Evolutionary conservation across 2,888 invertebrate genomes (phyloP).

Genomic region (Drosophila stalkeri): DNA sequence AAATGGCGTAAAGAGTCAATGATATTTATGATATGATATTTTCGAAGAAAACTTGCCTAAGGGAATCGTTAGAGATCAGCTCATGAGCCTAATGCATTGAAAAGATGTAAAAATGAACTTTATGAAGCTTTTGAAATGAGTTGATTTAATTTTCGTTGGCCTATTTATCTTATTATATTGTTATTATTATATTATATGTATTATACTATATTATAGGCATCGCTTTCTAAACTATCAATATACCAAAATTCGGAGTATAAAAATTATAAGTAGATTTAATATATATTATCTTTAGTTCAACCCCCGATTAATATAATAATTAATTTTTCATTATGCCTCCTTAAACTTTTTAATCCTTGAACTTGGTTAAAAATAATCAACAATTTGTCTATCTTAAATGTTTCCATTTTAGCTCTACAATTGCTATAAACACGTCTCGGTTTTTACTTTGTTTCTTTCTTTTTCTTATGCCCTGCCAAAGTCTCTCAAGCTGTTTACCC

Average conservation of each 20-base stretch:
- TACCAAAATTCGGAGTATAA: no score
- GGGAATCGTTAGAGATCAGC: background rate
- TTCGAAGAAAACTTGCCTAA: background rate
- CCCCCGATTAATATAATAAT: no score
- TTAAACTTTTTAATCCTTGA: no score
- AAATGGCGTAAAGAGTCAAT: conserved; percentile 7
- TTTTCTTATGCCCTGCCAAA: conserved; percentile 14
- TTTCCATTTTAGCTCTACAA: background rate
- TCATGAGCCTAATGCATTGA: background rate
- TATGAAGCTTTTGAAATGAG: no score
- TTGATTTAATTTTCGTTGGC: no score
- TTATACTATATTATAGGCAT: no score
- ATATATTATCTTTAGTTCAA: background rate
- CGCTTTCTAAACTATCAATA: no score
- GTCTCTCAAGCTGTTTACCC: conserved; percentile 33
- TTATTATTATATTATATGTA: no score
- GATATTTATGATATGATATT: background rate
- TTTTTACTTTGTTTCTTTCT: background rate
- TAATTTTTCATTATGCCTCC: background rate
- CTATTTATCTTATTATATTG: no score
- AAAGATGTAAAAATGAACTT: background rate
- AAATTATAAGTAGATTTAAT: background rate
- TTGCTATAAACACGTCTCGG: conserved; percentile 1
- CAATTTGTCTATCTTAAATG: background rate
- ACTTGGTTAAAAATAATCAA: background rate